Conservation (phyloP, 2,797 vertebrate species). For the Typhlichthys eigenmanni region DNA sequence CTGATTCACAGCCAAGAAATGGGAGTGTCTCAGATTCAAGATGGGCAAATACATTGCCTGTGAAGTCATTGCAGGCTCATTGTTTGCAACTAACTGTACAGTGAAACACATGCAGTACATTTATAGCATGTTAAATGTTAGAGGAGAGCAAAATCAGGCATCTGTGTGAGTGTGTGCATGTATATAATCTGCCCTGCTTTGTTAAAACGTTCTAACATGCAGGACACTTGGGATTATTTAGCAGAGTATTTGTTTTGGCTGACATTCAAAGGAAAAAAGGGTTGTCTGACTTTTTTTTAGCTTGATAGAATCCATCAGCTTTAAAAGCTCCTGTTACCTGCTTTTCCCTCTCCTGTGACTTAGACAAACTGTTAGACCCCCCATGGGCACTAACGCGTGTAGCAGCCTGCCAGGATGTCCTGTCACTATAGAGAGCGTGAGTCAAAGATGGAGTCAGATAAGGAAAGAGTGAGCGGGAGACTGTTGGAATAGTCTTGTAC, state of each 20-base stretch:
- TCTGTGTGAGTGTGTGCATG: too few relatives aligned
- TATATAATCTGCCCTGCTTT: too few relatives aligned
- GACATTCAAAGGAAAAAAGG: neutral
- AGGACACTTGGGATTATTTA: too few relatives aligned
- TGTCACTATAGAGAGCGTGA: constrained; percentile 32
- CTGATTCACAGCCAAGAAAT: constrained; percentile 65
- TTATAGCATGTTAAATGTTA: too few relatives aligned
- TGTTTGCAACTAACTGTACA: constrained; percentile 17
- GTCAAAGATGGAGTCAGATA: neutral
- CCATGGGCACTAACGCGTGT: constrained; percentile 62
- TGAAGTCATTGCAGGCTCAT: constrained; percentile 16
- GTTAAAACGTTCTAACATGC: too few relatives aligned
- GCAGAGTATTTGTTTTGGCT: too few relatives aligned
- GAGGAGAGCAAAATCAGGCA: too few relatives aligned
- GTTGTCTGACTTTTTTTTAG: neutral
- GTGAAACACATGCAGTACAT: too few relatives aligned
- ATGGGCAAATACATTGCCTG: constrained; percentile 42
- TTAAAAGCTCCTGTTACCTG: constrained; percentile 62
- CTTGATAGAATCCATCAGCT: constrained; percentile 31
- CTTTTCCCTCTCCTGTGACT: constrained; percentile 57
- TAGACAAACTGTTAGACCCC: constrained; percentile 56
- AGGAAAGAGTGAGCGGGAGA: neutral
- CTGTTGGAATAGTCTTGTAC: neutral
- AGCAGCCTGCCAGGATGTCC: constrained; percentile 67
- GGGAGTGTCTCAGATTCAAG: constrained; percentile 65